Conservation (phyloP, 2,113 vertebrate genomes). For the Halcyon senegalensis region DNA sequence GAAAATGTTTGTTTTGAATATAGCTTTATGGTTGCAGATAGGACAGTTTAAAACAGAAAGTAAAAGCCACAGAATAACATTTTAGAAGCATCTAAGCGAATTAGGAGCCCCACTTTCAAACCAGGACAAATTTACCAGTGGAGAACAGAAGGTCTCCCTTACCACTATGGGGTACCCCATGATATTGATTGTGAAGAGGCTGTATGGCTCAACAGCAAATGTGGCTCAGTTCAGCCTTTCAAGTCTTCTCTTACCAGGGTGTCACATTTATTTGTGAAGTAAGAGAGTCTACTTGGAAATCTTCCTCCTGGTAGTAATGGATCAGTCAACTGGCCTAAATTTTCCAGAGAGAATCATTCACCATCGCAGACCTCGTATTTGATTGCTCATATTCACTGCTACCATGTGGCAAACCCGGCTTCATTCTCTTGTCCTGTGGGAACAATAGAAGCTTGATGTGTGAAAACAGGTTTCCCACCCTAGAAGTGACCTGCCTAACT, state of each 20-base stretch:
- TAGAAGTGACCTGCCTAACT: neutral
- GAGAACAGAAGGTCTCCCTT: neutral
- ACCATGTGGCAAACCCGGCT: neutral
- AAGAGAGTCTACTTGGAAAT: neutral
- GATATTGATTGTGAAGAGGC: neutral
- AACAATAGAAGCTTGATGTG: neutral
- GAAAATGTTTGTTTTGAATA: slow-evolving; percentile 22
- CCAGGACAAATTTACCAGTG: neutral
- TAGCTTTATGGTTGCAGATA: neutral
- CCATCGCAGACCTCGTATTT: neutral
- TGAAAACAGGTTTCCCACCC: slow-evolving; percentile 16
- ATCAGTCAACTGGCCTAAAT: neutral
- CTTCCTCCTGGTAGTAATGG: neutral
- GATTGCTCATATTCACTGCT: neutral
- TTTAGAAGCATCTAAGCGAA: neutral
- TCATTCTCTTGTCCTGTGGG: neutral
- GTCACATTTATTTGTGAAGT: neutral
- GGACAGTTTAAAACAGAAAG: neutral
- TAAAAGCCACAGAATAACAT: neutral
- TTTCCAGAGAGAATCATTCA: neutral
- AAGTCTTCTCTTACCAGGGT: neutral
- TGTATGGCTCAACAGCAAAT: neutral
- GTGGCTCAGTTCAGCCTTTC: neutral
- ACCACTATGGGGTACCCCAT: neutral
- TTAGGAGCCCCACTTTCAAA: neutral